phyloP scores from a whole-genome alignment of 2,888 invertebrate genomes.

The Exocentrus adspersus region DNA sequence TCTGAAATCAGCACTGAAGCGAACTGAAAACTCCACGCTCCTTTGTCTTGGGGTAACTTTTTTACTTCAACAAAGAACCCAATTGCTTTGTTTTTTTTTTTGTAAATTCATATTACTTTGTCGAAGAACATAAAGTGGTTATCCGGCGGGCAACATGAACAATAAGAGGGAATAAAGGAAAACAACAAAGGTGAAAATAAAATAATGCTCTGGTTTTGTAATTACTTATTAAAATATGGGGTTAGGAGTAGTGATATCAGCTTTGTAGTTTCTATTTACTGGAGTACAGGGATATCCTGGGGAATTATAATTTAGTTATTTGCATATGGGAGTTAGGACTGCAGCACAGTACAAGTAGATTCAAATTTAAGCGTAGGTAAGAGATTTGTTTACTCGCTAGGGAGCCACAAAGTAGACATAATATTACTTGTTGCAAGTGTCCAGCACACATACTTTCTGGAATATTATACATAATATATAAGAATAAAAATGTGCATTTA shows the following conservation, averaged over 20 bases:
- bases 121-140: neutral
- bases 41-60: neutral
- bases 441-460: too few relatives aligned
- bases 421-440: too few relatives aligned
- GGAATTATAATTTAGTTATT: neutral
- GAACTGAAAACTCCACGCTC: neutral
- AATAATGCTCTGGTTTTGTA: neutral
- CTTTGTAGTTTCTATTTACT: neutral
- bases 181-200: neutral
- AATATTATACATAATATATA: too few relatives aligned
- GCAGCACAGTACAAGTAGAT: too few relatives aligned
- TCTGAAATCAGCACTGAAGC: neutral
- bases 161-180: neutral
- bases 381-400: neutral
- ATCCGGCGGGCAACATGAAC: neutral
- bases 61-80: neutral
- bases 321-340: neutral
- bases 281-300: neutral
- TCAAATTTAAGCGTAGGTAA: neutral
- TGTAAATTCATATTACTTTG: neutral
- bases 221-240: neutral
- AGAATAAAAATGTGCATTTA: too few relatives aligned
- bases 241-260: neutral
- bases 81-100: neutral
- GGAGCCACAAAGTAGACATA: too few relatives aligned